A percentile compares a stretch with the other conserved stretches of the same genome.
These are phyloP conservation scores for Callimico goeldii DNA, from an alignment of 2,797 vertebrate species.

Conservation along the genomic window DNA sequence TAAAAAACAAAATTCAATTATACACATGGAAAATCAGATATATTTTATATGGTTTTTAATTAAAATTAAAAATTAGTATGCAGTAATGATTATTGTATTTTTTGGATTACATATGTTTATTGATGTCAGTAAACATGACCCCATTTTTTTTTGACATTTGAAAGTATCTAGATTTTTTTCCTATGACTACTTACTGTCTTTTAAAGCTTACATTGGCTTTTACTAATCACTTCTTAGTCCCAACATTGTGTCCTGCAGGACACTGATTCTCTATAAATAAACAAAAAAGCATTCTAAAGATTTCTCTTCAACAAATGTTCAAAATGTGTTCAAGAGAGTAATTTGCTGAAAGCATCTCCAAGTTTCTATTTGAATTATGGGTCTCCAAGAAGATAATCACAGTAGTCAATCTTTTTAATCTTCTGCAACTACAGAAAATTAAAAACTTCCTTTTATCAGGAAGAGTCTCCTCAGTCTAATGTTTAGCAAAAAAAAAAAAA, in stretches of 20 bases:
- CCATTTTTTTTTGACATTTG: not conserved
- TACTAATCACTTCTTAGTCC: not conserved
- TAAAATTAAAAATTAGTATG: conserved; percentile 1
- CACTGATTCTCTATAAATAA: not conserved
- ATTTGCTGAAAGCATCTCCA: not conserved
- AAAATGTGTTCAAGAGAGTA: not conserved
- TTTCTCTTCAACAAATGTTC: not conserved
- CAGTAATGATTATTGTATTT: not conserved
- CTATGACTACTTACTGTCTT: not conserved
- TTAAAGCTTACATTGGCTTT: not conserved
- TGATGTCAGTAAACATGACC: not conserved
- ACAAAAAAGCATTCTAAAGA: not conserved
- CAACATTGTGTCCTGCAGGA: not conserved
- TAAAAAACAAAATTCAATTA: not conserved
- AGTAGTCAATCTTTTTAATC: not conserved
- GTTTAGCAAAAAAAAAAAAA: not conserved
- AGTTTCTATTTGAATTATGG: not conserved
- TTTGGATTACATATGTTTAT: not conserved
- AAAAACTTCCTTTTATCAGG: not conserved
- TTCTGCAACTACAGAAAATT: not conserved
- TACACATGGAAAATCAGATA: not conserved
- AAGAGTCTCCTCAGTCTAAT: not conserved
- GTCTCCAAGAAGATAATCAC: not conserved
- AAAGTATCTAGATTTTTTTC: not conserved
- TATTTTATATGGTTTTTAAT: not conserved